Evolutionary conservation across 2,888 invertebrate genomes (phyloP), one percentile per base, ranked within the genome.

Genomic region (Gonocerus acuteangulatus): DNA sequence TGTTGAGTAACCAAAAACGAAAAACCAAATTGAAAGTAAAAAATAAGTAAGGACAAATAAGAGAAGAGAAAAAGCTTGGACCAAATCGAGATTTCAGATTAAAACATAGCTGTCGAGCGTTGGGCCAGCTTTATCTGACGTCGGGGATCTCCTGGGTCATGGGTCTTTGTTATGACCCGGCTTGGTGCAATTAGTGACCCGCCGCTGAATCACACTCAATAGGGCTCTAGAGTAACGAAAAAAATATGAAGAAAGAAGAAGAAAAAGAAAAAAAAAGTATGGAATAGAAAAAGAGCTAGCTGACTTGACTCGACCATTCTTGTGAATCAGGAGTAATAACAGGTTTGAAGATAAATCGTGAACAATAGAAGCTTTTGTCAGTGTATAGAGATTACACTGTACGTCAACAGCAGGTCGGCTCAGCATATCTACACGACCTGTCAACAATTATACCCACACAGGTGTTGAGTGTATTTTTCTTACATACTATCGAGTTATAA

Each of bases 171-270:
- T 51, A 34, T 51, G 51, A 51, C 51, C 51, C 51, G 11, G 32
- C 27, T 23, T 51, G 51, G 51, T 19, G 51, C 51, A 51, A 51
- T 51, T 51, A 51, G 51, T 51, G 51, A 51, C 51, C 51, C 51
- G 19, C 19, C 51, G 34, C 51, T 36, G 34, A 51, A 51, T 51
- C 51, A 36, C 11, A 51, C 36, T 51, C 51, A 51, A 51, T 51
- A 51, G 51, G n/a, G 27, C 27, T 27, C 27, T 7, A 42, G 13
- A 42, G 18, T 16, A 42, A 42, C 4, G n/a, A 34, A 42, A 42
- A 42, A 18, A 42, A 42, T 7, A 42, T 16, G 6, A 42, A 7
- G 18, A 42, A 42, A 42, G 44, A 42, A 42, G 13, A n/a, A 42
- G 18, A 42, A 42, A 42, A 42, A 42, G 13, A 15, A 42, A 42